A percentile compares a stretch with the other conserved stretches of the same genome.
Evolutionary conservation across 2,797 vertebrate genomes (phyloP).

Genomic region (Telmatherina bonti): DNA sequence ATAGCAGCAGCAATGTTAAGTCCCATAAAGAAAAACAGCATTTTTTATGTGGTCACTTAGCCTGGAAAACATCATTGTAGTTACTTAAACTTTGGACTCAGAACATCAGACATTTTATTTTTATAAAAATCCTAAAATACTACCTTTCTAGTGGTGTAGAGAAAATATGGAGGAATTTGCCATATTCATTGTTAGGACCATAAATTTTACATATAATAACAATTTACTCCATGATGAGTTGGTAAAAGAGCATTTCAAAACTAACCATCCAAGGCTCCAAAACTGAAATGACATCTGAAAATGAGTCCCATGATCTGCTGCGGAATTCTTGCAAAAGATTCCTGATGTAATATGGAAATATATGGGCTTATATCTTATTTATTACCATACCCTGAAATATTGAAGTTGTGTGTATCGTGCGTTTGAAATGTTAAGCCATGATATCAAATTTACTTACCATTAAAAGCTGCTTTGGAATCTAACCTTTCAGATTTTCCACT

Average conservation of each 20-base stretch:
- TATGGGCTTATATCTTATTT: neutral
- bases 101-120: no score
- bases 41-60: no score
- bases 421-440: conserved; percentile 22
- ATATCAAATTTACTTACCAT: conserved; percentile 29
- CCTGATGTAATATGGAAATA: conserved; percentile 17
- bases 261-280: neutral
- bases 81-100: no score
- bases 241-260: neutral
- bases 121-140: neutral
- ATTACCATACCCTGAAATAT: neutral
- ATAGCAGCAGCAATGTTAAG: no score
- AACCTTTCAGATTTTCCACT: conserved; percentile 19
- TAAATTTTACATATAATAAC: neutral
- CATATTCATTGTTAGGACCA: neutral
- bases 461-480: conserved; percentile 26
- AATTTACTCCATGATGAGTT: neutral
- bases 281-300: conserved; percentile 10
- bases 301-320: neutral
- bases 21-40: no score
- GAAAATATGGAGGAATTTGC: no score
- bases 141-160: neutral
- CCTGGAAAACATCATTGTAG: no score
- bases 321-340: neutral
- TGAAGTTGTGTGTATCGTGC: conserved; percentile 11